Evolutionary conservation across 2,113 vertebrate species (phyloP), one percentile per base, ranked within the genome.

Genomic region (Fregata magnificens): DNA sequence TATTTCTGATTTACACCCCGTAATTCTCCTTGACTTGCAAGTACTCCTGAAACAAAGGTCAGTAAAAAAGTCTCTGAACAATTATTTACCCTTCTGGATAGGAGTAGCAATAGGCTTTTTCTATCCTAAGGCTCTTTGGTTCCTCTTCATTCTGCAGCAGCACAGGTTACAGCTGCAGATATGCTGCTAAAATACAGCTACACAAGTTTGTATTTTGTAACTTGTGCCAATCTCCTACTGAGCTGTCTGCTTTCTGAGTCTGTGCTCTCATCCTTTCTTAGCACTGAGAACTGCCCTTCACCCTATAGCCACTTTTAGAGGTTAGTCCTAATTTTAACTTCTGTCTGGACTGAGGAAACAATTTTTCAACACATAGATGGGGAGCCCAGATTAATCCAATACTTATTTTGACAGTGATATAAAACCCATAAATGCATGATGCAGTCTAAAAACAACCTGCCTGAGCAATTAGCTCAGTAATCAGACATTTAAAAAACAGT

Each of bases 11-110:
- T 95, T 87, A 91, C 16, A 61, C 45, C 20, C 79, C 90, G 44
- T 93, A 97, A 93, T 94, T 95, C 71, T 81, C 59, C 66, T 88
- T 95, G 91, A 78, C 66, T 93, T 91, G 67, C 38, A 66, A 88
- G 32, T 76, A 52, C 42, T 85, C 55, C 55, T 77, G 67, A 44
- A 95, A 63, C 25, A 95, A 87, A 95, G 71, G 82, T 90, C 70
- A 86, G 49, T 70, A 58, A 70, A 93, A 87, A 80, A 63, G 55
- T 66, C 71, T 96, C 74, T 70, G 67, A 93, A 93, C n/a, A 94
- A 58, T 74, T 93, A 79, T 93, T 82, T 93, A 82, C 47, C 67
- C 12, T 86, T 87, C 58, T 55, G 67, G 50, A 61, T 36, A 84
- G 62, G 26, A 93, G 63, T 12, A 62, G 34, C 1, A 2, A 73